Conservation (phyloP, 2,888 invertebrate species). For the Ochropleura plecta region DNA sequence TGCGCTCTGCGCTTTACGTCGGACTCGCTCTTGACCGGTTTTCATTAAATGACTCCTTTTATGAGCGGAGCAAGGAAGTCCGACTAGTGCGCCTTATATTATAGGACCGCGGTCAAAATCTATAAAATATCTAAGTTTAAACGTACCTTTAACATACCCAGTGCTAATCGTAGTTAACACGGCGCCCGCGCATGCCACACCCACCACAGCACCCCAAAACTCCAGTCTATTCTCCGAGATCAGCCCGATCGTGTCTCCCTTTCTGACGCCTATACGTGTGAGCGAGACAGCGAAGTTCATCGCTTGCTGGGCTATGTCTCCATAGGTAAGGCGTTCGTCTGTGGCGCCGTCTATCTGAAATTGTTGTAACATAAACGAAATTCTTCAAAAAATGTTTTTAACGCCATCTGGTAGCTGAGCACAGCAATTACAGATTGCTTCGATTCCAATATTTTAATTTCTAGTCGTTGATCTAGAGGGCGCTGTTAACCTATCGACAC, state of each 20-base stretch:
- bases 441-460: no score
- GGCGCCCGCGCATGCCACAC: constrained; percentile 76
- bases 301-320: constrained; percentile 76
- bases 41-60: no score
- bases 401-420: no score
- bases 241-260: constrained; percentile 80
- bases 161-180: constrained; percentile 75
- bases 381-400: no score
- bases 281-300: constrained; percentile 83
- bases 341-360: constrained; percentile 82
- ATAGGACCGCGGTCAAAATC: neutral
- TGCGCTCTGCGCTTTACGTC: no score
- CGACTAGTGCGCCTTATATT: no score
- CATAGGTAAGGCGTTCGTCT: constrained; percentile 72
- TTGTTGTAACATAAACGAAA: neutral
- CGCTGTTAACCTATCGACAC: no score
- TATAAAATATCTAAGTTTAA: neutral
- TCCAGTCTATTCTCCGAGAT: constrained; percentile 81
- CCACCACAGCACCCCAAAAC: constrained; percentile 77
- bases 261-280: constrained; percentile 77
- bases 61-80: no score
- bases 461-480: no score
- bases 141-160: constrained; percentile 76
- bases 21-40: no score
- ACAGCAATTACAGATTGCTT: no score